Evolutionary conservation across 2,113 vertebrate genomes (phyloP).

Genomic region (Heptranchias perlo): DNA sequence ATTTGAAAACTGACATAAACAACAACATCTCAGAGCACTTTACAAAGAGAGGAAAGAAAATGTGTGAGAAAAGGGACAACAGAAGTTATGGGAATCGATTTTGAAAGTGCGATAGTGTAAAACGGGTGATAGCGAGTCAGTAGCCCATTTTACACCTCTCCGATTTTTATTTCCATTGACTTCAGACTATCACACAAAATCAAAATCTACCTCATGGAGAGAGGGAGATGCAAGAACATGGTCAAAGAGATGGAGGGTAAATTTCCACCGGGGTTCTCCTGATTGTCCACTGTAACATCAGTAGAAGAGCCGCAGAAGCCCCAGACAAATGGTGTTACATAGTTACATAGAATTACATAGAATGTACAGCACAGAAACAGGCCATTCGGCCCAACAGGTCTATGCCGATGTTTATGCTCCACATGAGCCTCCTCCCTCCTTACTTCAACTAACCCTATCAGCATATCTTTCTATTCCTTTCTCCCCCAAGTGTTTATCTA

Average conservation of each 20-base stretch:
- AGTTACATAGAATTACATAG: too few relatives aligned
- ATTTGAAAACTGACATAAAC: neutral
- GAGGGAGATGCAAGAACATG: neutral
- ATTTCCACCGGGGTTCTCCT: neutral
- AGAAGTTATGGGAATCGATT: neutral
- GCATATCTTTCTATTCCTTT: too few relatives aligned
- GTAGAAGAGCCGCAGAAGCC: neutral
- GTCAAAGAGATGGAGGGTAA: neutral
- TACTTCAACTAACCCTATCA: too few relatives aligned
- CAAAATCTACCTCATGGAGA: neutral
- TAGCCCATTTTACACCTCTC: neutral
- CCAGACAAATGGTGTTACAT: neutral
- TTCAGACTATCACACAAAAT: neutral
- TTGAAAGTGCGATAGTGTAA: neutral
- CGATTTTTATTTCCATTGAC: neutral
- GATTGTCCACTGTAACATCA: neutral
- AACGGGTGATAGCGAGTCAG: neutral
- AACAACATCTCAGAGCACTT: neutral
- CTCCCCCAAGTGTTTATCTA: too few relatives aligned
- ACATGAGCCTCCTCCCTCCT: too few relatives aligned
- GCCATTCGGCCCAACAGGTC: too few relatives aligned
- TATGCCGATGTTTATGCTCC: too few relatives aligned
- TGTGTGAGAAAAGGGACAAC: neutral
- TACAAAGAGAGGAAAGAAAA: neutral
- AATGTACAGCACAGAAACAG: too few relatives aligned